Evolutionary conservation across 2,113 vertebrate species (phyloP), one percentile per base, ranked within the genome.

Genomic region (Cebidichthys violaceus): DNA sequence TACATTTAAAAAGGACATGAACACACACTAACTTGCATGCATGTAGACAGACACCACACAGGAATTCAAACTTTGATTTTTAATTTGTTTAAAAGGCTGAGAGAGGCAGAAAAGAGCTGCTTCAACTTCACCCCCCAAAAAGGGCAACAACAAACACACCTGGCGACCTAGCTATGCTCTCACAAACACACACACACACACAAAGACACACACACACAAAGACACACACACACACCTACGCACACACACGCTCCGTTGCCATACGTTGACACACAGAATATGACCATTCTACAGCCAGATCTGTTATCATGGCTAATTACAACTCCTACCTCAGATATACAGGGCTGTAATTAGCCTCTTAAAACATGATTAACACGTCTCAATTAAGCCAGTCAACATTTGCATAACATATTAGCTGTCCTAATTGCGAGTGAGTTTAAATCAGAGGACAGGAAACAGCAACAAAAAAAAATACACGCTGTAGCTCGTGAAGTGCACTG

Each of bases 361-460:
- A 99, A 99, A 95, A 99, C 97, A 98, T 99, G 97, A 99, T 99
- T 99, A 99, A 98, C 97, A 99, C 96, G 97, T 98, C 98, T 99
- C 98, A 96, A 96, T 96, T 96, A 95, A 94, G 93, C 94, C 94
- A 95, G 97, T 99, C 97, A 98, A 98, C 97, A 99, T 99, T 99
- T 99, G 98, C 98, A 99, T 99, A 99, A 99, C 97, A 97, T 98
- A 99, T 98, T 97, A 98, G 97, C 96, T 95, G 91, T 96, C 97
- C 96, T 98, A 96, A 96, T 97, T 97, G 97, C 95, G 89, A 96
- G 97, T 89, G 93, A 96, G 95, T 97, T 94, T 91, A 93, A 90
- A 93, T 82, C 90, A 94, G 97, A 97, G 96, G 95, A 94, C 94
- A 92, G 89, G 95, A 96, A 96, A 96, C 96, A 95, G 96, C 84